Evolutionary conservation across 1,140 invertebrate genomes (phyloP).

Genomic region (Akabosia matsudoensis): DNA sequence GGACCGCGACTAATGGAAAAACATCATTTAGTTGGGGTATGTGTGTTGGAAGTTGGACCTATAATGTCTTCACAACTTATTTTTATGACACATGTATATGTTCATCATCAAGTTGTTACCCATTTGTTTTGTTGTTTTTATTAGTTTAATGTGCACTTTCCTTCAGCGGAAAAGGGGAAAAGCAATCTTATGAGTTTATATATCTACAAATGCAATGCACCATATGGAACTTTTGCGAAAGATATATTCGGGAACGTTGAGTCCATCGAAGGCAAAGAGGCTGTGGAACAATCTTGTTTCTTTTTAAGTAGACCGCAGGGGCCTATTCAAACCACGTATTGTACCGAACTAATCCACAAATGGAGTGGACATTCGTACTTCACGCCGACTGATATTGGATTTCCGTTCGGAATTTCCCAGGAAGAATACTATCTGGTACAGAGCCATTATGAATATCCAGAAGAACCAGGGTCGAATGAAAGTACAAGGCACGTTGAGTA

Average conservation of each 20-base stretch:
- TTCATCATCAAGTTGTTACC: neutral
- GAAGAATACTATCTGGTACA: conserved; percentile 6
- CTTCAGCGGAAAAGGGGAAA: neutral
- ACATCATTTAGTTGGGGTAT: conserved; percentile 6
- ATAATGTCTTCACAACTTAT: neutral
- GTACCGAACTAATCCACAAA: neutral
- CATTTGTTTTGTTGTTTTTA: neutral
- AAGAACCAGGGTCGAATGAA: neutral
- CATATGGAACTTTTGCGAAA: neutral
- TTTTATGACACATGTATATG: no score
- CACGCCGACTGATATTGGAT: neutral
- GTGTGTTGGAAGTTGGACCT: neutral
- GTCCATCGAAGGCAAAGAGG: neutral
- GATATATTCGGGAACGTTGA: neutral
- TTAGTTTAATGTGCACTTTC: neutral
- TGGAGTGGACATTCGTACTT: conserved; percentile 1
- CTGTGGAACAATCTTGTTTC: neutral
- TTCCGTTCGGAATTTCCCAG: neutral
- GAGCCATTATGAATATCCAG: neutral
- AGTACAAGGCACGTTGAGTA: neutral
- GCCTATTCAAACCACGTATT: neutral
- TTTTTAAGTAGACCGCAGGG: neutral
- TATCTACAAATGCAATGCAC: conserved; percentile 6
- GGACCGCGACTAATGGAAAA: neutral
- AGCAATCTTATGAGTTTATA: neutral